phyloP scores from a whole-genome alignment of 1,140 invertebrate genomes.

The Drosophila lacteicornis region DNA sequence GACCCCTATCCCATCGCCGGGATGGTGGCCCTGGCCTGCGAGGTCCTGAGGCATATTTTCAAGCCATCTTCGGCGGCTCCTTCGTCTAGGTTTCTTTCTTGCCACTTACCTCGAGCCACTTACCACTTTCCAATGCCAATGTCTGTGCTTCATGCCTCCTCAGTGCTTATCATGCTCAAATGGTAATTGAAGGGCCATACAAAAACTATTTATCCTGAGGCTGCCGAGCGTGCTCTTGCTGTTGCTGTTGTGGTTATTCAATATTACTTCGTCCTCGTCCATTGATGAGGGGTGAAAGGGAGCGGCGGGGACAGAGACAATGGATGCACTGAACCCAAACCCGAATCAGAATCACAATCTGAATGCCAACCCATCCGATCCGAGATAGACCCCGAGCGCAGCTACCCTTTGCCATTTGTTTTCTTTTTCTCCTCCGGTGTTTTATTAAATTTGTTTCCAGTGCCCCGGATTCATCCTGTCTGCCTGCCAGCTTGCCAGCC shows the following conservation, averaged over 20 bases:
- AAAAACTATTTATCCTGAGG: conserved; percentile 82
- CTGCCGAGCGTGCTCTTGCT: conserved; percentile 65
- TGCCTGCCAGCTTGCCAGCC: conserved; percentile 2
- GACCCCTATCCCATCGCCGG: conserved; percentile 59
- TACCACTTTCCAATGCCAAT: conserved; percentile 58
- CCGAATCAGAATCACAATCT: conserved; percentile 40
- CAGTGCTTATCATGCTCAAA: conserved; percentile 83
- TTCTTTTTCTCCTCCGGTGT: conserved; percentile 58
- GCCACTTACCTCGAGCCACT: conserved; percentile 41
- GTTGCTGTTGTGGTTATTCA: conserved; percentile 77
- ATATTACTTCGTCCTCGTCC: conserved; percentile 65
- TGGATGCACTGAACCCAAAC: conserved; percentile 60
- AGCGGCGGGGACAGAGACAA: conserved; percentile 44
- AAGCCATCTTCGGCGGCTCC: conserved; percentile 66
- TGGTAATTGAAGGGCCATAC: conserved; percentile 81
- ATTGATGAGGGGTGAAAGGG: conserved; percentile 12
- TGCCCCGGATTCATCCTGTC: conserved; percentile 47
- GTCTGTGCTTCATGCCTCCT: conserved; percentile 70
- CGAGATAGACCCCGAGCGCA: not conserved
- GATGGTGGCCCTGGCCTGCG: conserved; percentile 50
- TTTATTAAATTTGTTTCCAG: conserved; percentile 84
- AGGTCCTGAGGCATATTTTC: conserved; percentile 30
- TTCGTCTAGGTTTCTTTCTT: conserved; percentile 57
- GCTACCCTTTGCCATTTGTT: conserved; percentile 61
- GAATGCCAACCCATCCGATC: conserved; percentile 7